These are phyloP conservation scores for Monochamus alternatus DNA, from an alignment of 2,888 invertebrate species.

Conservation along the genomic window DNA sequence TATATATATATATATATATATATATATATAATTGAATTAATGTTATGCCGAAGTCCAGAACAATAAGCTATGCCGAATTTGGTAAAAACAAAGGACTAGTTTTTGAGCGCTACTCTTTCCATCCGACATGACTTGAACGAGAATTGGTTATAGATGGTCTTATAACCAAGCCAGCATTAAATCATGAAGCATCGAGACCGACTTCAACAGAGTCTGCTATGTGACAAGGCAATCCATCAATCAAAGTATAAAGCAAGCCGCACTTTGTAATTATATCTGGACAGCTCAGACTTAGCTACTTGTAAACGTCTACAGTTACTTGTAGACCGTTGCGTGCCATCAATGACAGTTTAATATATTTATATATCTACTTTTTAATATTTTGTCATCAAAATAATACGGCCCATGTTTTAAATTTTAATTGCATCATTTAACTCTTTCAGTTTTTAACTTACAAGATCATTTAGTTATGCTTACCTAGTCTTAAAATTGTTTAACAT, in stretches of 20 bases:
- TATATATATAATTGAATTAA: too few species aligned
- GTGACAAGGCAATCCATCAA: slow-evolving; percentile 66
- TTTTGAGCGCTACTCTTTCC: slow-evolving; percentile 62
- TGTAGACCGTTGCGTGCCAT: slow-evolving; percentile 43
- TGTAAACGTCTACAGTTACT: slow-evolving; percentile 48
- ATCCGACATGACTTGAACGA: slow-evolving; percentile 60
- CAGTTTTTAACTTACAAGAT: too few species aligned
- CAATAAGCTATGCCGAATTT: slow-evolving; percentile 59
- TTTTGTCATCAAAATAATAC: too few species aligned
- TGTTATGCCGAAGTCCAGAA: too few species aligned
- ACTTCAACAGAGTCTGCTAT: slow-evolving; percentile 59
- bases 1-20: too few species aligned
- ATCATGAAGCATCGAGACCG: slow-evolving; percentile 59
- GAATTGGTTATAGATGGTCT: slow-evolving; percentile 62
- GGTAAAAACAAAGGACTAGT: slow-evolving; percentile 60
- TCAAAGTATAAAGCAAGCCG: slow-evolving; percentile 64
- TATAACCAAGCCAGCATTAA: slow-evolving; percentile 61
- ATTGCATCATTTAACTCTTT: too few species aligned
- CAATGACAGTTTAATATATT: not conserved
- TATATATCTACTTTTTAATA: not conserved
- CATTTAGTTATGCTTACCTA: too few species aligned
- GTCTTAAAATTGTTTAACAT: too few species aligned
- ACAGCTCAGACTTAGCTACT: slow-evolving; percentile 57
- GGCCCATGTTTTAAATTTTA: too few species aligned
- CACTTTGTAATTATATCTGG: slow-evolving; percentile 62